phyloP scores from a whole-genome alignment of 2,113 vertebrate species.

The Myodes glareolus region DNA sequence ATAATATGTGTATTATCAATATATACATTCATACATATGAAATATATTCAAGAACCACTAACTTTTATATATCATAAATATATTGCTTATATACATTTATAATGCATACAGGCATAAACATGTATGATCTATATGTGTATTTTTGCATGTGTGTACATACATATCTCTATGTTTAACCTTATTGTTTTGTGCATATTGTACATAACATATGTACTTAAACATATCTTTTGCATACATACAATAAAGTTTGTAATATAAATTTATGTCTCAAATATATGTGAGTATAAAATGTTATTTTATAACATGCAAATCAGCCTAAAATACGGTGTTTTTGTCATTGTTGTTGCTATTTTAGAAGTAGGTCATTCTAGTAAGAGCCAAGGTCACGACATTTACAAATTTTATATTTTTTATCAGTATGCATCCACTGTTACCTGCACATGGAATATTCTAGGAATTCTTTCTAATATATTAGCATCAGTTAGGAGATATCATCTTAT shows the following conservation, averaged over 20 bases:
- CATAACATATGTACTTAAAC: background rate
- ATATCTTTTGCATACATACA: background rate
- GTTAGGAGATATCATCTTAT: background rate
- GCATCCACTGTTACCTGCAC: background rate
- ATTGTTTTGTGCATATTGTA: background rate
- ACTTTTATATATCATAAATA: background rate
- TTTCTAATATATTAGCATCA: background rate
- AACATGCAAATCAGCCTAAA: background rate
- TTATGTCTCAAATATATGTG: background rate
- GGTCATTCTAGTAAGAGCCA: background rate
- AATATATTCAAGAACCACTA: background rate
- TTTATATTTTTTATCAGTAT: slow-evolving; percentile 1
- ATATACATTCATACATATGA: background rate
- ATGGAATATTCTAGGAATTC: background rate
- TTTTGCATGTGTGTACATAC: background rate
- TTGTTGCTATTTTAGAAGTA: background rate
- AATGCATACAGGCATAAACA: background rate
- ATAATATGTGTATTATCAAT: background rate
- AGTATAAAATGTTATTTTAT: background rate
- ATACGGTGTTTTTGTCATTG: background rate
- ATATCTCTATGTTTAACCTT: background rate
- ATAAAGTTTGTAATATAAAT: background rate
- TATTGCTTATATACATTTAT: background rate
- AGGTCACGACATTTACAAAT: slow-evolving; percentile 15
- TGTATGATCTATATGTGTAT: background rate